These are phyloP conservation scores for Oryzias javanicus DNA, from an alignment of 2,113 vertebrate species.

Conservation along the genomic window DNA sequence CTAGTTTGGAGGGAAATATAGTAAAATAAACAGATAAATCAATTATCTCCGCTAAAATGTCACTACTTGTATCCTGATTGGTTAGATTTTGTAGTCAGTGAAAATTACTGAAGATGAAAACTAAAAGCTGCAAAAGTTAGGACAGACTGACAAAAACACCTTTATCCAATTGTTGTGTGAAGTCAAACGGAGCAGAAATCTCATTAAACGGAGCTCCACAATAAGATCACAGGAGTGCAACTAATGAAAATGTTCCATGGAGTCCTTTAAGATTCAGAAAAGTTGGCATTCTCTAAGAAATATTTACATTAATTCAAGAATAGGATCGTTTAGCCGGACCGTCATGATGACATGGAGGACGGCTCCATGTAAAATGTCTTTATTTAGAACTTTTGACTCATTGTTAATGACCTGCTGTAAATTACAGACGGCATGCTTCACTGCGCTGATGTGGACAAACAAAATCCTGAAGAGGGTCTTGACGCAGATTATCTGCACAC, in stretches of 20 bases:
- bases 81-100: neutral
- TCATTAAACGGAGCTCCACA: slow-evolving; percentile 49
- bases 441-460: slow-evolving; percentile 31
- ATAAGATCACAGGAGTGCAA: slow-evolving; percentile 43
- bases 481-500: slow-evolving; percentile 15
- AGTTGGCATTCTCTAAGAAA: too few relatives aligned
- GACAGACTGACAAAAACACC: slow-evolving; percentile 19
- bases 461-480: slow-evolving; percentile 13
- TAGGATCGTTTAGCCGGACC: slow-evolving; percentile 4
- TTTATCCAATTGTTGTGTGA: slow-evolving; percentile 38
- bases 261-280: too few relatives aligned
- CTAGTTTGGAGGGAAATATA: too few relatives aligned
- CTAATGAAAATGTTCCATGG: slow-evolving; percentile 44
- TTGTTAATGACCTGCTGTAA: slow-evolving; percentile 44
- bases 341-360: slow-evolving; percentile 2
- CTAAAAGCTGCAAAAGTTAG: slow-evolving; percentile 29
- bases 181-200: slow-evolving; percentile 66
- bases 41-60: too few relatives aligned
- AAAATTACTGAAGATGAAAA: neutral
- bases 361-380: slow-evolving; percentile 18
- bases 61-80: too few relatives aligned
- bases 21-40: too few relatives aligned
- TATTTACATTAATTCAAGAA: neutral
- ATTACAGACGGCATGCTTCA: slow-evolving; percentile 32
- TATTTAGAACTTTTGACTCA: slow-evolving; percentile 31